Conservation (phyloP, 1,140 invertebrate genomes). For the Panonychus citri region DNA sequence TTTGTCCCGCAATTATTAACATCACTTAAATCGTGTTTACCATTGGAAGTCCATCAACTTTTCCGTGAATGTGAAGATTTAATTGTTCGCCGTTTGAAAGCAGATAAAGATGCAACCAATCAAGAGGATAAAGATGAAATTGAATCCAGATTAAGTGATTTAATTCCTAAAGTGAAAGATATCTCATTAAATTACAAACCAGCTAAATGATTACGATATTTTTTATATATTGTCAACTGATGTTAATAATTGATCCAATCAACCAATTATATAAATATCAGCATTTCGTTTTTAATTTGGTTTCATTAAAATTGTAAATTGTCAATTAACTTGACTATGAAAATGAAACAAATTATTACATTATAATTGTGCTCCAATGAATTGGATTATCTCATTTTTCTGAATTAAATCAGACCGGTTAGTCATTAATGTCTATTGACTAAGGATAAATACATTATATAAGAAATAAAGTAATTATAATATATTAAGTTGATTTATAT, state of each 20-base stretch:
- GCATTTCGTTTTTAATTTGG: neutral
- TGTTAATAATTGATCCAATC: neutral
- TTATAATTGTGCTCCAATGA: no score
- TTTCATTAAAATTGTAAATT: neutral
- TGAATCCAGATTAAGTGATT: neutral
- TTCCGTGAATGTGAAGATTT: neutral
- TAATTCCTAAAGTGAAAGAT: neutral
- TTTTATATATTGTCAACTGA: neutral
- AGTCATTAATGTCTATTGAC: no score
- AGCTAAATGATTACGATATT: neutral
- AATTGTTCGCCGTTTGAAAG: neutral
- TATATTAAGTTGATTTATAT: no score
- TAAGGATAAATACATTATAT: no score
- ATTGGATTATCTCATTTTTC: no score
- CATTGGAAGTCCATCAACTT: neutral
- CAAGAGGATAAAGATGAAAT: neutral
- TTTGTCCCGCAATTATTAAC: constrained; percentile 56
- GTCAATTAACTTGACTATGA: neutral
- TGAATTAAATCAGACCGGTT: no score
- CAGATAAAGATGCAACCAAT: neutral
- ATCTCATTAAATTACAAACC: neutral
- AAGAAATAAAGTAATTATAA: no score
- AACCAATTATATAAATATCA: neutral
- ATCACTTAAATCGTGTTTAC: constrained; percentile 41
- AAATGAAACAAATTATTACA: neutral